Base-by-base conservation (phyloP, 2,888 invertebrate genomes). In the Stenodera caucasica region DNA sequence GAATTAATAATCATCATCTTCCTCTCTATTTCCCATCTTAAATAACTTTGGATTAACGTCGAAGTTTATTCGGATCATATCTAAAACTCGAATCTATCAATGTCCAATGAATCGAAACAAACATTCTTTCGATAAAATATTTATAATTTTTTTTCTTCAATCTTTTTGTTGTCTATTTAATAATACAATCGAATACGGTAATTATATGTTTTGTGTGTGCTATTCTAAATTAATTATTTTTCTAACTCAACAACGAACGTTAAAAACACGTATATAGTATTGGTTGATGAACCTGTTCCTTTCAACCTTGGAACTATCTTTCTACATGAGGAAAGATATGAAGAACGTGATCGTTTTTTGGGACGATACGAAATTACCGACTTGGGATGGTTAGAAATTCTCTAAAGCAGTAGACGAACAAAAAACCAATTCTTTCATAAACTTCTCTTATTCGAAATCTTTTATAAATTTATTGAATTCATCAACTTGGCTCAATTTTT, bases 291-390 rank as follows among this genome's bases (percentile, higher is more conserved):
- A 40, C 40, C 40, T 40, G 40, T 40, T 40, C 7, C 14, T 40
- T 21, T 40, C 40, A 40, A 40, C 40, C 40, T 40, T 40, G 40
- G 9, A 18, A 9, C 15, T 18, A 40, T 40, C 15, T 18, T n/a
- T n/a, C n/a, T n/a, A n/a, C 15, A 40, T 40, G 37, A 18, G 18
- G 15, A 9, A 9, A 21, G 11, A 40, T 21, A 40, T 21, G 21
- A 11, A n/a, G n/a, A n/a, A 40, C 18, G 40, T 40, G 40, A 40
- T 40, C 40, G 40, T 40, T 40, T 37, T 40, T 40, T 40, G 40
- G 40, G 56, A 56, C 53, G 49, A 33, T 35, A 12, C 33, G 45
- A 60, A 55, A 51, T 37, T 55, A 55, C 55, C 29, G 52, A 55
- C 52, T 52, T 55, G 51, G 40, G 55, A 50, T 26, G 35, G 49